Evolutionary conservation across 2,888 invertebrate genomes (phyloP), one percentile per base, ranked within the genome.

Genomic region (Branchellion lobata): DNA sequence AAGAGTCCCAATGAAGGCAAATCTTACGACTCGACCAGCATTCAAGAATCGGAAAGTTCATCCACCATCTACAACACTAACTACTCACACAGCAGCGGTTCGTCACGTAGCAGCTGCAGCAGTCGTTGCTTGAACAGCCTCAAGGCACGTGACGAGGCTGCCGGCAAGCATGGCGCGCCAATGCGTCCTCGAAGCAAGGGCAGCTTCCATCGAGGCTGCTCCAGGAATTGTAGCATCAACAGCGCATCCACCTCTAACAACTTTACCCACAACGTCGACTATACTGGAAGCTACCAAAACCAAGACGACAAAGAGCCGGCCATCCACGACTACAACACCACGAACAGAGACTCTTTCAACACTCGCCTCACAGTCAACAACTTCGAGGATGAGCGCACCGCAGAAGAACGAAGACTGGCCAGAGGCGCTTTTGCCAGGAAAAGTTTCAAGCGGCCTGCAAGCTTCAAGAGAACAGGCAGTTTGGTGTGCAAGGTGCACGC

Each of bases 31-130:
- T 57, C 61, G 21, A 57, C 61, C 61, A 57, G 61, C 61, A 24
- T 57, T 57, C 61, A 24, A 24, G 61, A 57, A 57, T 57, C 61
- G 3, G 61, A 3, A 5, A 57, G 61, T 24, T 57, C 61, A n/a
- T 57, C 61, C n/a, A 57, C 61, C 61, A 57, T 57, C 24, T 57
- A 57, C 24, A 57, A 57, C 61, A 57, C 61, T 5, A 57, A 57
- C 61, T 57, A 57, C 24, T 57, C 61, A 18, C n/a, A 57, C 11
- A 57, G 61, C 21, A 24, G n/a, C 21, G 3, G 24, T 5, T 14
- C 11, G 3, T 3, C 3, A 5, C 5, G 14, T 3, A 3, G 11
- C 21, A 57, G 24, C 61, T 57, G 61, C 24, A 57, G 61, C 21
- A 57, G 61, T 57, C 61, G n/a, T n/a, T 57, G 61, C 21, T n/a